Percentiles rank a stretch among this genome's conserved stretches.
These are phyloP conservation scores for Dysdera silvatica DNA, from an alignment of 1,140 invertebrate genomes.

Conservation along the genomic window DNA sequence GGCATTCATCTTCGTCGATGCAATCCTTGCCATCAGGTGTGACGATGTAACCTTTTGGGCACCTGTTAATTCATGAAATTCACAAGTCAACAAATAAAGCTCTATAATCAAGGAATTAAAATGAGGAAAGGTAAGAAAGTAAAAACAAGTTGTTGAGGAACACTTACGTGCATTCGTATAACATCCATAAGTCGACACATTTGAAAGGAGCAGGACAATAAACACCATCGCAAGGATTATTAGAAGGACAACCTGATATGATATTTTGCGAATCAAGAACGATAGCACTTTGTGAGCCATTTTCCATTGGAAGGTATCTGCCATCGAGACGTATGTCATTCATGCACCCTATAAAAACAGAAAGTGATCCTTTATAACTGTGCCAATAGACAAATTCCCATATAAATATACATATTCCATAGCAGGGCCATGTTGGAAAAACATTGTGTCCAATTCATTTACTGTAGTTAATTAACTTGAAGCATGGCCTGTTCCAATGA, in stretches of 20 bases:
- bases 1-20: slow-evolving; percentile 87
- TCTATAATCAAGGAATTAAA: too few relatives aligned
- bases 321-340: slow-evolving; percentile 81
- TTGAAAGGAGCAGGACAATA: slow-evolving; percentile 87
- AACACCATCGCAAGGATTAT: slow-evolving; percentile 85
- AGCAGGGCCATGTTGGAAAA: not conserved
- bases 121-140: too few relatives aligned
- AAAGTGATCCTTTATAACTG: slow-evolving; percentile 33
- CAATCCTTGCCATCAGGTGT: slow-evolving; percentile 81
- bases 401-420: not conserved
- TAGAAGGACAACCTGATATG: slow-evolving; percentile 81
- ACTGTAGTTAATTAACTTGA: too few relatives aligned
- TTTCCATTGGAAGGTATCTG: slow-evolving; percentile 86
- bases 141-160: not conserved
- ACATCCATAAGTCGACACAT: slow-evolving; percentile 92
- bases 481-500: too few relatives aligned
- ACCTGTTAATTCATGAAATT: slow-evolving; percentile 53
- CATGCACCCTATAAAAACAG: slow-evolving; percentile 57
- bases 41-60: slow-evolving; percentile 79
- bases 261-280: slow-evolving; percentile 84
- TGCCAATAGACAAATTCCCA: too few relatives aligned
- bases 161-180: slow-evolving; percentile 82
- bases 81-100: too few relatives aligned
- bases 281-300: slow-evolving; percentile 87
- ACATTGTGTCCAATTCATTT: not conserved